Percentiles rank a stretch among this genome's conserved stretches.
Evolutionary conservation across 2,888 invertebrate genomes (phyloP).

Genomic region (Aporophyla lueneburgensis): DNA sequence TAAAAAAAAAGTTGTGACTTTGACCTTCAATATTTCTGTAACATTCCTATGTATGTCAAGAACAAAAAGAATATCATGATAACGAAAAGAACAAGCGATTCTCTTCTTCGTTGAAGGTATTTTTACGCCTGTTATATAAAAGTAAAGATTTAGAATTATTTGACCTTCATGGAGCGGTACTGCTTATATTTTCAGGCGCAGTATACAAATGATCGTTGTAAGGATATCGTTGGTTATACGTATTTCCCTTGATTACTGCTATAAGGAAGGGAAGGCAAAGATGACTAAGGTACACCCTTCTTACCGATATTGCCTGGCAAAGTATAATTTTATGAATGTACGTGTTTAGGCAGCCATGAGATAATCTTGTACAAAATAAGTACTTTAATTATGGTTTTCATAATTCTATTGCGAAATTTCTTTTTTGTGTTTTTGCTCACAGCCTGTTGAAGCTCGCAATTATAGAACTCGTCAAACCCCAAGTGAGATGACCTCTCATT

Average conservation of each 20-base stretch:
- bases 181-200: constrained; percentile 55
- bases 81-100: not conserved
- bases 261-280: constrained; percentile 15
- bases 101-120: not conserved
- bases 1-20: not conserved
- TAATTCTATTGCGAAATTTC: not conserved
- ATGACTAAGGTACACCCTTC: constrained; percentile 10
- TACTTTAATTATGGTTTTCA: not conserved
- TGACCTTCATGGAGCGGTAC: constrained; percentile 66
- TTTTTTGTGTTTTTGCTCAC: constrained; percentile 9
- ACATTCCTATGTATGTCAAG: not conserved
- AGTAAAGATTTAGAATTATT: constrained; percentile 73
- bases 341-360: not conserved
- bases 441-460: constrained; percentile 27
- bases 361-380: not conserved
- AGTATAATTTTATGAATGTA: constrained; percentile 24
- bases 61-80: not conserved
- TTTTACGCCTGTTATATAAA: constrained; percentile 39
- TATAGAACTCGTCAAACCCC: constrained; percentile 47
- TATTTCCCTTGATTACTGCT: constrained; percentile 36
- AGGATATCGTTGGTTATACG: constrained; percentile 31
- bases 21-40: not conserved
- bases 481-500: constrained; percentile 56
- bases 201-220: constrained; percentile 3
- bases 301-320: constrained; percentile 8